phyloP scores from a whole-genome alignment of 2,113 vertebrate species.

The Anarhynchus alexandrinus region DNA sequence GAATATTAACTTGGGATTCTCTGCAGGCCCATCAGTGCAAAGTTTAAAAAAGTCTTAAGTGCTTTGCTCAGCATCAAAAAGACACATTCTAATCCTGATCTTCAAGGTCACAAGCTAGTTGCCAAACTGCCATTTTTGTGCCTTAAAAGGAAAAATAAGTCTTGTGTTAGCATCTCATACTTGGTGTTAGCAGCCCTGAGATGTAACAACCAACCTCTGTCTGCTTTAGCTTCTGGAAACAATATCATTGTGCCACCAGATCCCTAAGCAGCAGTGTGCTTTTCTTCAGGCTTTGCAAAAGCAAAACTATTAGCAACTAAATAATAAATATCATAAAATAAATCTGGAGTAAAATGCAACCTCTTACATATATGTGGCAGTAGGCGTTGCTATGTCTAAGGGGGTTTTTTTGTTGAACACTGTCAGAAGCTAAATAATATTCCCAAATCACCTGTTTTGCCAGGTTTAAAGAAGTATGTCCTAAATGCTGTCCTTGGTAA shows the following conservation, averaged over 20 bases:
- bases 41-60: not conserved
- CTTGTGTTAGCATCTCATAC: not conserved
- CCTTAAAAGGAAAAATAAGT: not conserved
- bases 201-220: not conserved
- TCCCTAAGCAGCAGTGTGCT: not conserved
- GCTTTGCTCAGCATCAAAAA: not conserved
- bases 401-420: not conserved
- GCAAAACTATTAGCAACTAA: not conserved
- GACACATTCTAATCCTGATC: not conserved
- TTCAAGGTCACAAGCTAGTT: not conserved
- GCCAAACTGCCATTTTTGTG: not conserved
- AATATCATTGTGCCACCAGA: not conserved
- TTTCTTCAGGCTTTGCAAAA: not conserved
- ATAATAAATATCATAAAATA: not conserved
- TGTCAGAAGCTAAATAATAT: not conserved
- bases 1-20: not conserved
- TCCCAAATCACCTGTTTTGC: not conserved
- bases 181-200: not conserved
- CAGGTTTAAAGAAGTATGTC: not conserved
- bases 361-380: not conserved
- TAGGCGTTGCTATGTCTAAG: not conserved
- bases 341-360: not conserved
- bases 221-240: not conserved
- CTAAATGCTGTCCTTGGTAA: not conserved
- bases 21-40: not conserved